Evolutionary conservation across 2,888 invertebrate genomes (phyloP).

Genomic region (Drosophila robusta): DNA sequence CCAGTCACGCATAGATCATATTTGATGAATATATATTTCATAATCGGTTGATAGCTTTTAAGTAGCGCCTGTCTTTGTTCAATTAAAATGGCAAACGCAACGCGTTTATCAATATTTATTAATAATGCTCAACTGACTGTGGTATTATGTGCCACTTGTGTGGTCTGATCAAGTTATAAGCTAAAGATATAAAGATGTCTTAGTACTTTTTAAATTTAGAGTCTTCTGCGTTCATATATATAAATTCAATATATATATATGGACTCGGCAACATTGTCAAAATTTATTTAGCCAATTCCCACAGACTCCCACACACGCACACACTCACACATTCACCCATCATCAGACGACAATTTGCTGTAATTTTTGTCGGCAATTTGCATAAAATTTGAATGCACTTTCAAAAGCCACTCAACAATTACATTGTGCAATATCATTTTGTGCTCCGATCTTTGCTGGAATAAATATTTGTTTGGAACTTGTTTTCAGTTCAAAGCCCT

Average conservation of each 20-base stretch:
- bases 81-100: constrained; percentile 37
- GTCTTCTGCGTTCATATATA: background rate
- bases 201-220: too few relatives aligned
- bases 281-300: constrained; percentile 9
- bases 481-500: background rate
- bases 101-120: constrained; percentile 40
- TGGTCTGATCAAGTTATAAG: constrained; percentile 20
- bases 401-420: constrained; percentile 15
- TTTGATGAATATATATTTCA: constrained; percentile 43
- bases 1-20: constrained; percentile 53
- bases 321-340: background rate
- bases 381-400: constrained; percentile 42
- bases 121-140: background rate
- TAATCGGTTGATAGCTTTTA: constrained; percentile 55
- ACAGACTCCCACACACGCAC: constrained; percentile 6
- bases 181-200: too few relatives aligned
- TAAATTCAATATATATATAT: background rate
- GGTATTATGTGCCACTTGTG: constrained; percentile 22
- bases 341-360: constrained; percentile 27
- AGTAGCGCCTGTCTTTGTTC: constrained; percentile 34
- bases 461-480: background rate
- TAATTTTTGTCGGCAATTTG: constrained; percentile 45
- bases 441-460: constrained; percentile 11
- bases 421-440: constrained; percentile 13
- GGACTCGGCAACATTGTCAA: constrained; percentile 6